Evolutionary conservation across 2,888 invertebrate genomes (phyloP).

Genomic region (Cynaeus angustus): DNA sequence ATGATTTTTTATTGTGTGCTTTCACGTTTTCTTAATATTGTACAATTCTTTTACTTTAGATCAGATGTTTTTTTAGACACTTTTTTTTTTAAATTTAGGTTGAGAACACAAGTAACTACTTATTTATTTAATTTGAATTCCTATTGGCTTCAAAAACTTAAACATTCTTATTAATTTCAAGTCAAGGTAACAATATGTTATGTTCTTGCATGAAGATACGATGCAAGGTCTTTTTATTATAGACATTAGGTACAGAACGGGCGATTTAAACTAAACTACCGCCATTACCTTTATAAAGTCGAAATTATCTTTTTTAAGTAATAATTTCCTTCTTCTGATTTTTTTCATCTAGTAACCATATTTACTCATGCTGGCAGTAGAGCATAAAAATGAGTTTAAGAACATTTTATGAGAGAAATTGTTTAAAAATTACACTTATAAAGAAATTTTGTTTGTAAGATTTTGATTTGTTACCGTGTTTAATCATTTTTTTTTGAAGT

Average conservation of each 20-base stretch:
- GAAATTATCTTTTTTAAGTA: constrained; percentile 2
- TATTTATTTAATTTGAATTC: background rate
- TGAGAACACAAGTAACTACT: too few relatives aligned
- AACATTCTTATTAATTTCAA: background rate
- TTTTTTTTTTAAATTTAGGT: too few relatives aligned
- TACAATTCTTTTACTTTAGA: too few relatives aligned
- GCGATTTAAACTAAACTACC: constrained; percentile 4
- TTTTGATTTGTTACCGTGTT: too few relatives aligned
- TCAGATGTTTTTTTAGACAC: too few relatives aligned
- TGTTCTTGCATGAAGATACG: constrained; percentile 1
- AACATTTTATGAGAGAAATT: too few relatives aligned
- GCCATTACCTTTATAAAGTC: constrained; percentile 1
- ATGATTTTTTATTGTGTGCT: too few relatives aligned
- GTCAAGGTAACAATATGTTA: constrained; percentile 2
- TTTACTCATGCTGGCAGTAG: background rate
- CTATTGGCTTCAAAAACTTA: background rate
- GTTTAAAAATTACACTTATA: too few relatives aligned
- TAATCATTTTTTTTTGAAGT: too few relatives aligned
- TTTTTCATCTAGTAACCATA: background rate
- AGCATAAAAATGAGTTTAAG: background rate
- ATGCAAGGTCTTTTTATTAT: constrained; percentile 7
- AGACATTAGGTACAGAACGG: background rate
- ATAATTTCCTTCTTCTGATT: background rate
- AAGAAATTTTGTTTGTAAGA: too few relatives aligned
- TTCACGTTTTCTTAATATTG: too few relatives aligned